Evolutionary conservation across 1,140 invertebrate genomes (phyloP), one percentile per base, ranked within the genome.

Genomic region (Megathymus violae): DNA sequence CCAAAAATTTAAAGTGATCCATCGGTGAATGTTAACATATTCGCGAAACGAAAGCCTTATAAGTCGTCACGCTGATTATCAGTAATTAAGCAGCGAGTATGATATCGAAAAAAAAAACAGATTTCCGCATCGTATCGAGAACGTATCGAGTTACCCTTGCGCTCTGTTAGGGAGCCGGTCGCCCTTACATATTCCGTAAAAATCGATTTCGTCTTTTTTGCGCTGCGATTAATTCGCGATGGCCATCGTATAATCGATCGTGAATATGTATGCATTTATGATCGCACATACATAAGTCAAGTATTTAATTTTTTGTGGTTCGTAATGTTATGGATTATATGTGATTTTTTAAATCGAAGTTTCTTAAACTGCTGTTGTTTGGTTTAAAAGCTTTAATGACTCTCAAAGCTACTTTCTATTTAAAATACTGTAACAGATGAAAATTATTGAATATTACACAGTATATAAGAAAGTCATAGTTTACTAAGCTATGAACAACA

Each of bases 121-220:
- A 56, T 70, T 78, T 81, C 77, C 78, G 69, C 62, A 14, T 69
- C 63, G 62, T 61, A 74, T 68, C 66, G 61, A 62, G 11, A 38
- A 11, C 52, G 56, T 64, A 64, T 82, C 76, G 60, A 64, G 70
- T 80, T 80, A 79, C 81, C 79, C 74, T 77, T 61, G 71, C 38
- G 44, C 56, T 59, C 46, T 47, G 51, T 59, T 76, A 62, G 65
- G 62, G 69, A 73, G 62, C 69, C 48, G 40, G 66, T 68, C 63
- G 52, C 73, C 68, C 62, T 64, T 67, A 67, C 38, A 10, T 11
- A 56, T 56, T 13, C 52, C 46, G 22, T 62, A 41, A 62, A 64
- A 58, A 46, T 46, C n/a, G 9, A 16, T 13, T 0, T 14, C 17
- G 15, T 15, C 51, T 15, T 58, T 56, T 58, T 58, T 25, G 19